Evolutionary conservation across 2,797 vertebrate genomes (phyloP), one percentile per base, ranked within the genome.

Genomic region (Semaprochilodus insignis): DNA sequence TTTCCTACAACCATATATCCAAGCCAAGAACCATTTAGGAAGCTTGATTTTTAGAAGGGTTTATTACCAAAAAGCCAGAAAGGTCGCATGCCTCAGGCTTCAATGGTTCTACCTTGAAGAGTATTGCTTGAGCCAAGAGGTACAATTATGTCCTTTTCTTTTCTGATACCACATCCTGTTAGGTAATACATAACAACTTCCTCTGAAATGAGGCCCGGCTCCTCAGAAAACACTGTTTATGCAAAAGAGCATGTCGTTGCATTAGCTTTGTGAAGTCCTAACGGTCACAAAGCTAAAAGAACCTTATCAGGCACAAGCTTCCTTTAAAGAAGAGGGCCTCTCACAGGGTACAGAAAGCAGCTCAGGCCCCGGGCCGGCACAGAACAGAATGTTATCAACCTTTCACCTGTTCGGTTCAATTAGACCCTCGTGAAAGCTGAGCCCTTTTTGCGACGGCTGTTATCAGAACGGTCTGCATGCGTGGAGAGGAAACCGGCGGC

Each of bases 391-490:
- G 73, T 83, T 79, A 86, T 87, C 88, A 83, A 54, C 77, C 78
- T 76, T 77, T 87, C 85, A 75, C 74, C 66, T 80, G 74, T 83
- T 81, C 23, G 69, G 55, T 60, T 74, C 54, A 84, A 75, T 84
- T 75, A 81, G 23, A 27, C 51, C 54, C 72, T 31, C 55, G 51
- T 81, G 77, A 80, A 79, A 81, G 44, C 21, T 10, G 52, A 81
- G 84, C 55, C 76, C 72, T 79, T 78, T 84, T 82, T 70, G 27
- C 63, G 51, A 5, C 31, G 77, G 54, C 71, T 19, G 54, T 82
- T 89, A 88, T 88, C 86, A 82, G 80, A 90, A 73, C 21, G 74
- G 85, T 72, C 81, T 71, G 74, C 51, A 84, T 66, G 66, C 69
- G 77, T 74, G 67, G 74, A 80, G 84, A 65, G 62, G 62, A 84